Percentiles rank a stretch among this genome's conserved stretches.
Evolutionary conservation across 2,888 invertebrate genomes (phyloP).

Genomic region (Agrotis clavis): DNA sequence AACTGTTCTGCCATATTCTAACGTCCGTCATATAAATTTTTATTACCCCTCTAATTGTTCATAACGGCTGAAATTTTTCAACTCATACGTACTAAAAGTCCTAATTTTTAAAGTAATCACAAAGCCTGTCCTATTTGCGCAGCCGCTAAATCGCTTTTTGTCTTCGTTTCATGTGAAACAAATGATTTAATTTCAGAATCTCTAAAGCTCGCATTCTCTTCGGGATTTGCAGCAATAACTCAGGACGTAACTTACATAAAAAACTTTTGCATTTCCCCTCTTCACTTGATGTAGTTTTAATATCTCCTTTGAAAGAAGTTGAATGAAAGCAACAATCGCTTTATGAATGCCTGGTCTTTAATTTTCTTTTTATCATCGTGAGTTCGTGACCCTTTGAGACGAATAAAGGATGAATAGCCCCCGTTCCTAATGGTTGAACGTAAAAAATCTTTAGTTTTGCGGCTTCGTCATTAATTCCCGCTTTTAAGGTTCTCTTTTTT

Average conservation of each 20-base stretch:
- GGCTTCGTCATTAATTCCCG: slow-evolving; percentile 70
- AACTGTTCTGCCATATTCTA: not conserved
- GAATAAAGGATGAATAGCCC: slow-evolving; percentile 71
- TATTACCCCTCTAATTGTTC: slow-evolving; percentile 1
- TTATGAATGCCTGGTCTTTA: slow-evolving; percentile 75
- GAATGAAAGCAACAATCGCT: slow-evolving; percentile 74
- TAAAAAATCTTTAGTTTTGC: slow-evolving; percentile 70
- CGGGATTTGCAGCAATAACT: slow-evolving; percentile 58
- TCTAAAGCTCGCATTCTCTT: slow-evolving; percentile 51
- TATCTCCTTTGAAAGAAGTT: slow-evolving; percentile 62
- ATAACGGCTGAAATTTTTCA: slow-evolving; percentile 8
- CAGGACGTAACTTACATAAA: slow-evolving; percentile 69
- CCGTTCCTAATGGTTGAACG: slow-evolving; percentile 55
- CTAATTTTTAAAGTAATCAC: slow-evolving; percentile 37
- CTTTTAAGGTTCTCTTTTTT: slow-evolving; percentile 62
- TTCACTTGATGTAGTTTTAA: slow-evolving; percentile 76
- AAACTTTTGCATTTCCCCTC: slow-evolving; percentile 64
- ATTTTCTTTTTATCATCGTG: slow-evolving; percentile 77
- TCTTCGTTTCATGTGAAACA: slow-evolving; percentile 56
- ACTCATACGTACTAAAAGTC: slow-evolving; percentile 3
- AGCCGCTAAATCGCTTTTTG: slow-evolving; percentile 44
- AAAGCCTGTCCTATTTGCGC: slow-evolving; percentile 15
- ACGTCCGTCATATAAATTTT: not conserved
- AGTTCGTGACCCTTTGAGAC: slow-evolving; percentile 75
- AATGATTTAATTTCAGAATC: slow-evolving; percentile 64